Base-by-base conservation (phyloP, 2,797 vertebrate species). In the Acanthurus tractus region DNA sequence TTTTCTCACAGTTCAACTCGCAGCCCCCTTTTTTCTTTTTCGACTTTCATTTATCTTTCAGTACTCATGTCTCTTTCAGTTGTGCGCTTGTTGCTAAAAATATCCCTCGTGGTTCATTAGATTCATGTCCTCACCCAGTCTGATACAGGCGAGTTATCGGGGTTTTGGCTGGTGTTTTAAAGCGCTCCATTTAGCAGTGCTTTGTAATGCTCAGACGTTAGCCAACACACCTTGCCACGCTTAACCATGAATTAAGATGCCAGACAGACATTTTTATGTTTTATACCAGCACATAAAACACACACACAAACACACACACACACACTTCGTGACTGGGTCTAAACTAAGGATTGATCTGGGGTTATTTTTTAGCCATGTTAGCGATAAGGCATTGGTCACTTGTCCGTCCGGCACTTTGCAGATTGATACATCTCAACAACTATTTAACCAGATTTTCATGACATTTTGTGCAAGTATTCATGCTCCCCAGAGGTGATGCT, bases 1-100 rank as follows among this genome's bases (percentile, higher is more conserved):
- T 84, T 90, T 89, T 92, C 85, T 88, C 90, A 89, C 82, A 74
- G 70, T 63, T 58, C 6, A 82, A 50, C 63, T 23, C 74, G 29
- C 1, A 7, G 57, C 36, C 49, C 8, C 74, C 22, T 58, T 63
- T 70, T 70, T 68, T 61, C 0, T 62, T 67, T 67, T 69, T 63
- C 0, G 10, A 66, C 86, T 82, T 86, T 79, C 62, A 85, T 87
- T 84, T 42, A 82, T 86, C 80, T 79, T 70, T 68, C 58, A 61
- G 17, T 63, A 36, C 25, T 64, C 23, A 0, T 12, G 64, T 81
- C 66, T 71, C 48, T 49, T 79, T 53, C 52, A 34, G 13, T 82
- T 73, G 74, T 70, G 54, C 63, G 18, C 67, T 78, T 78, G 81
- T 74, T 59, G 71, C 75, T 81, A 78, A 86, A 85, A 84, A 85